Base-by-base conservation (phyloP, 2,797 vertebrate species). In the Ctenopoma multispine region DNA sequence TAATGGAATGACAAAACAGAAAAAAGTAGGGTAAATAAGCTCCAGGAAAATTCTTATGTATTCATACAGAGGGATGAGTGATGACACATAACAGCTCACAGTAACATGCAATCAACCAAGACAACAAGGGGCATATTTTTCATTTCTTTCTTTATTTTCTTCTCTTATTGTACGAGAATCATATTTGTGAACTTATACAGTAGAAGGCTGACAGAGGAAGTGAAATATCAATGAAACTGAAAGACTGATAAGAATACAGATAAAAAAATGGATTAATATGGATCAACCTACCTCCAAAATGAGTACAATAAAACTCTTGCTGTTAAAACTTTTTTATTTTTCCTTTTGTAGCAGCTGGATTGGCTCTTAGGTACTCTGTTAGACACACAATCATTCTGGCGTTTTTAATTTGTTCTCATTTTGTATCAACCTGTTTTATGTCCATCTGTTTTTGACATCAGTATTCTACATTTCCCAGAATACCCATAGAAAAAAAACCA, bases 1-100 rank as follows among this genome's bases (percentile, higher is more conserved):
- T 89, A 92, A 91, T 92, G 87, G 86, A 93, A 90, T 84, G 88
- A 91, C 85, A 92, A 86, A 90, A 90, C 63, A 79, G 57, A 68
- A 56, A 58, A 69, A 75, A 69, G 59, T 63, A 74, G 56, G 84
- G 85, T 71, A 87, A 89, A 93, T 89, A 89, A 91, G 92, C 85
- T 89, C 67, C 69, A 85, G 82, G 82, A 92, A 91, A 87, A 89
- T 86, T 83, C 77, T 81, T 72, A 76, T 87, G 72, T 83, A 88
- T 90, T 89, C 84, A 82, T 80, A 79, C 69, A 73, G 59, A 72
- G 58, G 63, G 69, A 78, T 78, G 84, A 81, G 65, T 77, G 74
- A 86, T 86, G 87, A 79, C 85, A 90, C 69, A 84, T 66, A 84
- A 75, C 75, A 81, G 70, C 83, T 80, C 40, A 62, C 69, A 80